Evolutionary conservation across 2,888 invertebrate genomes (phyloP), one percentile per base, ranked within the genome.

Genomic region (Dolichopus griseipennis): DNA sequence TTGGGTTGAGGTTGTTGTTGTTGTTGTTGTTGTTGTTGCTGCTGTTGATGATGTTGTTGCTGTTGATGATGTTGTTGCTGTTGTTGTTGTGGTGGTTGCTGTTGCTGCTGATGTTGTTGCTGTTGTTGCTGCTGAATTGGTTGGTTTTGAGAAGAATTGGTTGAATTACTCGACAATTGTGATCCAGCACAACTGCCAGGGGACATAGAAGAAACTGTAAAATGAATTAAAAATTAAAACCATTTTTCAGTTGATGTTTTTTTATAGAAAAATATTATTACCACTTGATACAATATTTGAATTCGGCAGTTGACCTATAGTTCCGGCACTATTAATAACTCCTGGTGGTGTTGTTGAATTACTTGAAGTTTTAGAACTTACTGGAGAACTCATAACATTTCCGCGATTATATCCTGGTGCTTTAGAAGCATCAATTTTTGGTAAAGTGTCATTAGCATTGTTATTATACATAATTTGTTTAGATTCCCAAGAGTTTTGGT

Each of bases 371-470:
- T 87, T 87, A 63, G 86, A 86, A 1, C 87, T 87, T 3, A 89
- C 89, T 0, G 92, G 92, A 9, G 92, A 91, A 78, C 90, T 90
- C 71, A 90, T 87, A 64, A 89, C 85, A 66, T 86, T 88, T 67
- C 91, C 92, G 75, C 94, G 87, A 74, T 80, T 80, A 80, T 95
- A 95, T 0, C 95, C 95, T 0, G 95, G 95, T 69, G 95, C 95
- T 82, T 95, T 95, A 65, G 92, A 89, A 6, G 90, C 91, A 82
- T 95, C 94, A 71, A 89, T 93, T 83, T 89, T 83, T 52, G 81
- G 82, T 65, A 80, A 70, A 21, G 78, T 75, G 72, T 85, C 82
- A 69, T 81, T 81, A 67, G 82, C 77, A 61, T 83, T 83, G 2
- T 81, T 81, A 75, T 79, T 80, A 77, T 83, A 83, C 68, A 75